phyloP scores from a whole-genome alignment of 2,888 invertebrate genomes.

The Ormyrus thymus region DNA sequence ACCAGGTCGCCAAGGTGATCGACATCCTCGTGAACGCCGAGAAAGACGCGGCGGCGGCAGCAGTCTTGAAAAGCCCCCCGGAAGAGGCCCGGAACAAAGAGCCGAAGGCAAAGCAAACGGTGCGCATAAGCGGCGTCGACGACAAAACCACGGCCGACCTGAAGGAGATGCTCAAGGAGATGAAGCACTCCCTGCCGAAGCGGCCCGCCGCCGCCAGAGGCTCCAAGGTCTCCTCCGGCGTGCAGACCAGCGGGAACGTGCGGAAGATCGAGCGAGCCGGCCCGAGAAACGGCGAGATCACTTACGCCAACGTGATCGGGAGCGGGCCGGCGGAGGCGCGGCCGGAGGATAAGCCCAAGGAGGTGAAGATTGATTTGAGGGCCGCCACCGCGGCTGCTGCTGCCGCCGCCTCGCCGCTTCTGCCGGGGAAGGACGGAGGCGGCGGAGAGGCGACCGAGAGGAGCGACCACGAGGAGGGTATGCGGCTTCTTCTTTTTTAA shows the following conservation, averaged over 20 bases:
- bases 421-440: background rate
- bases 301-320: constrained; percentile 76
- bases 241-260: constrained; percentile 77
- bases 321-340: constrained; percentile 56
- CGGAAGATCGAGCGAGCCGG: constrained; percentile 67
- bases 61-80: constrained; percentile 4
- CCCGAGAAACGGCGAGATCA: constrained; percentile 61
- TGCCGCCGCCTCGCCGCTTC: background rate
- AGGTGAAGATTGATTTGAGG: constrained; percentile 38
- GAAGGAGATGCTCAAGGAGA: constrained; percentile 85
- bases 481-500: background rate
- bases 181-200: constrained; percentile 85
- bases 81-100: constrained; percentile 14
- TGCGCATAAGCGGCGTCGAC: constrained; percentile 60
- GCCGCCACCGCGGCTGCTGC: too few species aligned
- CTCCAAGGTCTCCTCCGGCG: constrained; percentile 78
- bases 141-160: constrained; percentile 72
- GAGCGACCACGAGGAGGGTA: constrained; percentile 31
- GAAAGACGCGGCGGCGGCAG: constrained; percentile 58
- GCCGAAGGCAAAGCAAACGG: background rate
- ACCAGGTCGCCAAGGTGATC: constrained; percentile 65
- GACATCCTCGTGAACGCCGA: constrained; percentile 66
- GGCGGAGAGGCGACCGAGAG: background rate
- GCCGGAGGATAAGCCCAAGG: background rate
- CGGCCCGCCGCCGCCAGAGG: constrained; percentile 54